Evolutionary conservation across 2,113 vertebrate genomes (phyloP).

Genomic region (Cephalopholis sonnerati): DNA sequence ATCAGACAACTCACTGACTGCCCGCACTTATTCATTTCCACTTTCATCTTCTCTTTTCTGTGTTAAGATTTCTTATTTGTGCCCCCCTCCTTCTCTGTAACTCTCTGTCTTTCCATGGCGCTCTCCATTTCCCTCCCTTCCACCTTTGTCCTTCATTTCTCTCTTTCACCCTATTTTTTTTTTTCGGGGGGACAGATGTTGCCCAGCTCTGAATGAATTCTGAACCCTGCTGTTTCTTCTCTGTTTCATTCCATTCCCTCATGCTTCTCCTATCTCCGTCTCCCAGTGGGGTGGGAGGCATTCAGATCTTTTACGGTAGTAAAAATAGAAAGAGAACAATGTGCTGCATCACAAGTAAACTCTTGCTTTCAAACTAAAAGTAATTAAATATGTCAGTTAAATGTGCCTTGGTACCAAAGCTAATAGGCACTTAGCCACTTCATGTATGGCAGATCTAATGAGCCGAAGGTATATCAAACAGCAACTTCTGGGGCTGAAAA

Average conservation of each 20-base stretch:
- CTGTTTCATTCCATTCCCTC: conserved; percentile 52
- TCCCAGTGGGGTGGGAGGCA: not conserved
- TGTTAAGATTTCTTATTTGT: conserved; percentile 61
- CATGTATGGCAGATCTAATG: not conserved
- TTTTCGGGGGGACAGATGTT: conserved; percentile 40
- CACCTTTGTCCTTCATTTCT: conserved; percentile 62
- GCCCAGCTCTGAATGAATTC: conserved; percentile 25
- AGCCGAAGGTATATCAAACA: too few species aligned
- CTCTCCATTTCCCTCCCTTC: conserved; percentile 28
- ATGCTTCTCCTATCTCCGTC: not conserved
- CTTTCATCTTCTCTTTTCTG: conserved; percentile 63
- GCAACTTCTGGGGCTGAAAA: too few species aligned
- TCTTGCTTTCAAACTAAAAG: not conserved
- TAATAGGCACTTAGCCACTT: not conserved
- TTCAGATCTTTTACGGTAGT: not conserved
- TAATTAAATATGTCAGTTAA: not conserved
- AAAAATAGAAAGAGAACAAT: not conserved
- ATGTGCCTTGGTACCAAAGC: not conserved
- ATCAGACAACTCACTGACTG: conserved; percentile 74
- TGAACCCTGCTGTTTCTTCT: conserved; percentile 39
- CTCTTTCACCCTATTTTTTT: conserved; percentile 6
- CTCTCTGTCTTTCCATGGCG: conserved; percentile 20
- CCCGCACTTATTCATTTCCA: conserved; percentile 68
- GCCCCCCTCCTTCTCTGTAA: not conserved
- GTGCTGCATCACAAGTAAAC: not conserved